Base-by-base conservation (phyloP, 1,140 invertebrate genomes). In the Neomicropteryx cornuta region DNA sequence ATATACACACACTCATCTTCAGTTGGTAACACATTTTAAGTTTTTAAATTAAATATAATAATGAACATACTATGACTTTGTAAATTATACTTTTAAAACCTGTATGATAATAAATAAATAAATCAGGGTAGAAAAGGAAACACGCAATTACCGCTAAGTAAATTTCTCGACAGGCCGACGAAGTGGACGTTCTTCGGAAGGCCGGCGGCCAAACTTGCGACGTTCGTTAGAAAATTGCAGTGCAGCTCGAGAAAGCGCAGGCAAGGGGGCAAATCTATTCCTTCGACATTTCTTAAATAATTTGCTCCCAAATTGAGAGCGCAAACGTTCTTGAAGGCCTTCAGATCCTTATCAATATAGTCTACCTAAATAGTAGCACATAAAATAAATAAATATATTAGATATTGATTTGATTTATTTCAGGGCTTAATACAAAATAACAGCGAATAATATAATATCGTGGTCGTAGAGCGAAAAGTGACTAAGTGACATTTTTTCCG, bases 351-450 rank as follows among this genome's bases (percentile, higher is more conserved):
- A 36, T 63, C 59, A 42, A 65, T 39, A n/a, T 57, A 43, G 13
- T 58, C 61, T 48, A 65, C 58, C 62, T 65, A 45, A 13, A 53
- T 27, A 8, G n/a, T 27, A n/a, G n/a, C n/a, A n/a, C n/a, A n/a
- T n/a, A n/a, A n/a, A n/a, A n/a, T n/a, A n/a, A n/a, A n/a, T n/a
- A n/a, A n/a, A n/a, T n/a, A n/a, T n/a, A n/a, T n/a, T n/a, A n/a
- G n/a, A n/a, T n/a, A n/a, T n/a, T n/a, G n/a, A n/a, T n/a, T n/a
- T n/a, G n/a, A n/a, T n/a, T n/a, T n/a, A n/a, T n/a, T n/a, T n/a
- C n/a, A n/a, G n/a, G n/a, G n/a, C n/a, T n/a, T n/a, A n/a, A n/a
- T n/a, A n/a, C n/a, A n/a, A n/a, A n/a, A n/a, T n/a, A n/a, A n/a
- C n/a, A n/a, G n/a, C n/a, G n/a, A n/a, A n/a, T n/a, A n/a, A n/a